Evolutionary conservation across 2,113 vertebrate genomes (phyloP).

Genomic region (Carassius auratus): DNA sequence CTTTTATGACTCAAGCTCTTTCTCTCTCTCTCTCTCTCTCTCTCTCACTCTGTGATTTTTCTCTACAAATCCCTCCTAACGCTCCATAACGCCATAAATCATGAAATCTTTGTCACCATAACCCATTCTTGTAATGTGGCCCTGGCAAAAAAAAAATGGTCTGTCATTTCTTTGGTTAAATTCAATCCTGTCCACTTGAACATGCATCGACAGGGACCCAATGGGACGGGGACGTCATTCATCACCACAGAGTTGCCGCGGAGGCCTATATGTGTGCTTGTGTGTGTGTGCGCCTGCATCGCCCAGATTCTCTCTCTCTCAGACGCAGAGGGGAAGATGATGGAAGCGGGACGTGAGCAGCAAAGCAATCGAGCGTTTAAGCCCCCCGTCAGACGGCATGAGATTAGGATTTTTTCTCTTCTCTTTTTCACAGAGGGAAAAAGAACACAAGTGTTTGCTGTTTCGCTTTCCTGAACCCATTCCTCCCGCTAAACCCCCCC

Average conservation of each 20-base stretch:
- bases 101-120: slow-evolving; percentile 67
- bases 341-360: slow-evolving; percentile 78
- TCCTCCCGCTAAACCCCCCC: slow-evolving; percentile 39
- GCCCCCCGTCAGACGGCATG: slow-evolving; percentile 76
- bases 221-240: slow-evolving; percentile 73
- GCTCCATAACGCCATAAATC: slow-evolving; percentile 73
- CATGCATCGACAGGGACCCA: slow-evolving; percentile 79
- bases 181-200: slow-evolving; percentile 81
- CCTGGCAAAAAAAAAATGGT: slow-evolving; percentile 71
- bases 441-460: slow-evolving; percentile 55
- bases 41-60: slow-evolving; percentile 8
- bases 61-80: slow-evolving; percentile 53
- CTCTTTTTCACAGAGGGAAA: slow-evolving; percentile 54
- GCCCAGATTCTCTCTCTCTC: slow-evolving; percentile 75
- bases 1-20: slow-evolving; percentile 40
- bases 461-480: slow-evolving; percentile 57
- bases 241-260: slow-evolving; percentile 70
- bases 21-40: slow-evolving; percentile 24
- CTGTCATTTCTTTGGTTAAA: slow-evolving; percentile 83
- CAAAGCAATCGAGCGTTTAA: slow-evolving; percentile 82
- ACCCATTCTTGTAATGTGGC: slow-evolving; percentile 74
- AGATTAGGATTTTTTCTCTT: slow-evolving; percentile 74
- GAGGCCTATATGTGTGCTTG: slow-evolving; percentile 34
- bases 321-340: slow-evolving; percentile 77
- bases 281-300: slow-evolving; percentile 40